These are phyloP conservation scores for Vultur gryphus DNA, from an alignment of 2,797 vertebrate species.

Conservation along the genomic window DNA sequence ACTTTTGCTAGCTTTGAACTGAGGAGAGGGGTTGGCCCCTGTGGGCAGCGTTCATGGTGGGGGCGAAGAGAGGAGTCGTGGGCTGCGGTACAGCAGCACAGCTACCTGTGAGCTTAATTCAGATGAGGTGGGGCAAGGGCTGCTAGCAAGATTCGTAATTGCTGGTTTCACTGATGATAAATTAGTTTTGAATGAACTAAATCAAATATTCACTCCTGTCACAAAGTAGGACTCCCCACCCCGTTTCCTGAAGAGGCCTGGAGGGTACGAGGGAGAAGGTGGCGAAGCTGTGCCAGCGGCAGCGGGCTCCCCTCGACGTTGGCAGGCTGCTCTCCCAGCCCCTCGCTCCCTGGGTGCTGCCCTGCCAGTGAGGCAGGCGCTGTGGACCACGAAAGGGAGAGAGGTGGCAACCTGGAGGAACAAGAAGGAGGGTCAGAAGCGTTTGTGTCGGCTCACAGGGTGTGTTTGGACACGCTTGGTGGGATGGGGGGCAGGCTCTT, in stretches of 20 bases:
- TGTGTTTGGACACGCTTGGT: fast-evolving
- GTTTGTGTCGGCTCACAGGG: fast-evolving
- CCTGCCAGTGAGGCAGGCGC: fast-evolving
- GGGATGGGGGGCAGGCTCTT: not conserved
- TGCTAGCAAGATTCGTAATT: not conserved
- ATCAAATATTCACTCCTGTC: not conserved
- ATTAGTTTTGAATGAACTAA: not conserved
- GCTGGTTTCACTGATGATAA: not conserved
- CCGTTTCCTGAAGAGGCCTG: not conserved
- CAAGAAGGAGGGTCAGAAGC: not conserved
- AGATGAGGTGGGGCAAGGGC: not conserved
- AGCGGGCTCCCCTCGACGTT: fast-evolving
- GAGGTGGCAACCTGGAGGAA: not conserved
- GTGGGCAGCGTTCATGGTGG: not conserved
- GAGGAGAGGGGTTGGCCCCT: not conserved
- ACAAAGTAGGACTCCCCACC: not conserved
- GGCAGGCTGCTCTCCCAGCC: not conserved
- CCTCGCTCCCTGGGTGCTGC: fast-evolving
- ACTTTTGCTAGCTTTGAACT: not conserved
- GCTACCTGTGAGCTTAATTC: not conserved
- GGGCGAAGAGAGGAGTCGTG: not conserved
- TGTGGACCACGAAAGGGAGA: fast-evolving
- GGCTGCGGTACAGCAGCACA: not conserved
- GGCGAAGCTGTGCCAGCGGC: fast-evolving
- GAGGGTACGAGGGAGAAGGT: fast-evolving